These are phyloP conservation scores for Colistium nudipinnis DNA, from an alignment of 2,113 vertebrate genomes.

Conservation along the genomic window DNA sequence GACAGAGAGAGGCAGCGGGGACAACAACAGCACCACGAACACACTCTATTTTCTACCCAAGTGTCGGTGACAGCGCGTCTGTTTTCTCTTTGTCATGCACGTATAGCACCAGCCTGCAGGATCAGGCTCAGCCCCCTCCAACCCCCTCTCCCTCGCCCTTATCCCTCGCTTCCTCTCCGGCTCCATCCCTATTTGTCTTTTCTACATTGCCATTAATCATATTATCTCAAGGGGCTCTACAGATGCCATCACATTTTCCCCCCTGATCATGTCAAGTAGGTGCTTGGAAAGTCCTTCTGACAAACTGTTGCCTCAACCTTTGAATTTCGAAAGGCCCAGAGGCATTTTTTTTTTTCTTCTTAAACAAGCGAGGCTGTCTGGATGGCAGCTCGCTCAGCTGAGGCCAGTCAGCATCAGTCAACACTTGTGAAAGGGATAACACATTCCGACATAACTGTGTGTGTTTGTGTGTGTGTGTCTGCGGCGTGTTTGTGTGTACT, in stretches of 20 bases:
- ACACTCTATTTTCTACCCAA: conserved; percentile 55
- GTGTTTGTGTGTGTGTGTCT: neutral
- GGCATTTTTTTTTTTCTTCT: conserved; percentile 23
- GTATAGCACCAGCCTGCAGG: conserved; percentile 35
- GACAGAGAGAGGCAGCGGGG: conserved; percentile 26
- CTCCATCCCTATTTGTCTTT: conserved; percentile 35
- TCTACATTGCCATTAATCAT: conserved; percentile 57
- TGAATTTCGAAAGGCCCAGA: conserved; percentile 37
- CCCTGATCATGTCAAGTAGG: conserved; percentile 55
- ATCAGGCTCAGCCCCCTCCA: conserved; percentile 8
- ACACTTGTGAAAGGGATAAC: conserved; percentile 35
- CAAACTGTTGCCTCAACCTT: conserved; percentile 56
- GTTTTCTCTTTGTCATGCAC: conserved; percentile 54
- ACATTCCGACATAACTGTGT: conserved; percentile 32
- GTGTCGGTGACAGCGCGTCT: conserved; percentile 53
- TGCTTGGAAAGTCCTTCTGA: conserved; percentile 50
- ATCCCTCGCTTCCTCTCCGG: conserved; percentile 37
- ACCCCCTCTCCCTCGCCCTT: neutral
- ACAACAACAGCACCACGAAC: conserved; percentile 36
- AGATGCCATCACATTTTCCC: conserved; percentile 40
- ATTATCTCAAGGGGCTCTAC: conserved; percentile 54
- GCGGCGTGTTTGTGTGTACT: neutral
- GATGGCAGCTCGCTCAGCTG: conserved; percentile 67
- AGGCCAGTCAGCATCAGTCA: conserved; percentile 61
- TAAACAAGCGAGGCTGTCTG: conserved; percentile 41